phyloP scores from a whole-genome alignment of 2,797 vertebrate species.

The Melopsittacus undulatus region DNA sequence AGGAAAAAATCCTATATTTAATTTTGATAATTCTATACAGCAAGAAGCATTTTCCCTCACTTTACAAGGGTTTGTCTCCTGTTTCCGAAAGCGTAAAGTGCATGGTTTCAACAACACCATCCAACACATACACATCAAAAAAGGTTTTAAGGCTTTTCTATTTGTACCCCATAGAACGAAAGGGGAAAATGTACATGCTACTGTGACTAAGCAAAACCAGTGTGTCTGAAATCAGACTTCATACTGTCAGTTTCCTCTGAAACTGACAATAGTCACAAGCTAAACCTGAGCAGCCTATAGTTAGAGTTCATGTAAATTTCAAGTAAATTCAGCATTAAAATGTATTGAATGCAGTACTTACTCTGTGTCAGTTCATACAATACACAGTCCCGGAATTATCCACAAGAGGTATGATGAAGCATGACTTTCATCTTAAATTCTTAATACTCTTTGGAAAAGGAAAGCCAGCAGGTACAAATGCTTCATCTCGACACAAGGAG shows the following conservation, averaged over 20 bases:
- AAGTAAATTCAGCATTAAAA: neutral
- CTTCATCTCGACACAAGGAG: neutral
- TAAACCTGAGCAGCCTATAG: neutral
- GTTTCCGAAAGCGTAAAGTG: neutral
- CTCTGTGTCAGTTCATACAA: neutral
- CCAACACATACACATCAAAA: neutral
- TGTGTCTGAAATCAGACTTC: neutral
- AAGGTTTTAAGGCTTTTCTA: neutral
- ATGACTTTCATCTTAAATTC: neutral
- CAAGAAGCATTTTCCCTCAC: neutral
- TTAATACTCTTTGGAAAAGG: neutral
- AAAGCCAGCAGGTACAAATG: neutral
- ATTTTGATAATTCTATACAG: neutral
- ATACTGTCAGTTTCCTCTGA: neutral
- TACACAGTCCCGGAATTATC: neutral
- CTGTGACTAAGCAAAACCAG: neutral
- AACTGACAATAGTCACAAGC: neutral
- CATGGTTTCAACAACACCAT: neutral
- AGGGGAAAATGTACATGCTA: accelerated
- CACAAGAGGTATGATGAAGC: neutral
- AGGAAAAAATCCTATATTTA: neutral
- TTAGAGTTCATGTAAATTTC: neutral
- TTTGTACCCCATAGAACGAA: neutral
- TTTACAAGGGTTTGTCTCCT: neutral
- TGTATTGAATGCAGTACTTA: neutral